A percentile compares a stretch with the other conserved stretches of the same genome.
Evolutionary conservation across 2,888 invertebrate genomes (phyloP).

Genomic region (Linyphia triangularis): DNA sequence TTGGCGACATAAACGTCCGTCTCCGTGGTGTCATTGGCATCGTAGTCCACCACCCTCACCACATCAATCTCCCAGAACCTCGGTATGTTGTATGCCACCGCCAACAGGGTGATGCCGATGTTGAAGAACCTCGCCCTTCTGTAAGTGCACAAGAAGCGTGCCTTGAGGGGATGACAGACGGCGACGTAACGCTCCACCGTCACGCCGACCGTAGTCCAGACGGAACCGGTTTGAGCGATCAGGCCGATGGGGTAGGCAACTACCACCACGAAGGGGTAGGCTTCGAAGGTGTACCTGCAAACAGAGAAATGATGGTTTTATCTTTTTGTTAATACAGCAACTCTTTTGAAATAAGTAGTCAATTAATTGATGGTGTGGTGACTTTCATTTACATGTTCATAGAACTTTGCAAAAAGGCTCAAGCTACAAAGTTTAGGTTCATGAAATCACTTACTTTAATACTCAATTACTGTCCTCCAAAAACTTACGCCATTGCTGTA

Average conservation of each 20-base stretch:
- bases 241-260: conserved; percentile 90
- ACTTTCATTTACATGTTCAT: no score
- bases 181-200: conserved; percentile 95
- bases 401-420: no score
- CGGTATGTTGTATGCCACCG: conserved; percentile 91
- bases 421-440: no score
- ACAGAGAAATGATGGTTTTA: no score
- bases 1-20: conserved; percentile 78
- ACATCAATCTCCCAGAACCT: conserved; percentile 81
- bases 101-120: conserved; percentile 88
- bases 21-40: conserved; percentile 9
- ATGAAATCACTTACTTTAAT: no score
- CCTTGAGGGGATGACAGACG: conserved; percentile 86
- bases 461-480: no score
- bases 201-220: conserved; percentile 87
- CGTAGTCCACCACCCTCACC: conserved; percentile 26
- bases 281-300: conserved; percentile 84
- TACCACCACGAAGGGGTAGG: conserved; percentile 89
- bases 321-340: no score
- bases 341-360: no score
- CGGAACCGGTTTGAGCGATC: conserved; percentile 91
- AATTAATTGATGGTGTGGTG: no score
- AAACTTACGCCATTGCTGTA: no score
- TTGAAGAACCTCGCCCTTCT: conserved; percentile 92
- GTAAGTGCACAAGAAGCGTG: conserved; percentile 93